A percentile compares a stretch with the other conserved stretches of the same genome.
Evolutionary conservation across 2,797 vertebrate species (phyloP).

Genomic region (Pantherophis alleghaniensis): DNA sequence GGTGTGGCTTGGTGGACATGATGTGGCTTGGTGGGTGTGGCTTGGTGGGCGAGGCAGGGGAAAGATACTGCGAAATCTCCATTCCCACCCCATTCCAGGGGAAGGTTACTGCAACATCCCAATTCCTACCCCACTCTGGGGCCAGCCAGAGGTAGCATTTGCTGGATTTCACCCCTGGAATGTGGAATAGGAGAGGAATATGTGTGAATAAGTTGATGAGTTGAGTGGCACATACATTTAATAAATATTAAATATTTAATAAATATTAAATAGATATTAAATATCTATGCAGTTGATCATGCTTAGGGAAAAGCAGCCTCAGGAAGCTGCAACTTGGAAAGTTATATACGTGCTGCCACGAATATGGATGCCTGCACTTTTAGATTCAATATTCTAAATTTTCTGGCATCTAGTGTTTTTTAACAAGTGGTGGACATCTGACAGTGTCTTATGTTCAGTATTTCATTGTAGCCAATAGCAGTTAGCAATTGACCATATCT

Average conservation of each 20-base stretch:
- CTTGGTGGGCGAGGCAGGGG: too few species aligned
- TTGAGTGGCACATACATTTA: neutral
- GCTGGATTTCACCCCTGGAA: neutral
- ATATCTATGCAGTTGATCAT: slow-evolving; percentile 46
- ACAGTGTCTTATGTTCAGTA: neutral
- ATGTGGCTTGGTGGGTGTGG: too few species aligned
- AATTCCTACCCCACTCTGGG: too few species aligned
- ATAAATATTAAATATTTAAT: neutral
- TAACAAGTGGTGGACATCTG: neutral
- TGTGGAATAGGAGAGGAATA: slow-evolving; percentile 19
- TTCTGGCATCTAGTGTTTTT: neutral
- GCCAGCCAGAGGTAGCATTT: too few species aligned
- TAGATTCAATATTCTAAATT: slow-evolving; percentile 29
- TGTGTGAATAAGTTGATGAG: slow-evolving; percentile 25
- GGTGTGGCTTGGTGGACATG: too few species aligned
- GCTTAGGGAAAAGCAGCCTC: slow-evolving; percentile 55
- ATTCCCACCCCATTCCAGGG: too few species aligned
- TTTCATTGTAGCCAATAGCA: neutral
- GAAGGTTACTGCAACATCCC: too few species aligned
- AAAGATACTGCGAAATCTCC: too few species aligned
- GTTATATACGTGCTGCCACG: slow-evolving; percentile 23
- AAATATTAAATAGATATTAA: neutral
- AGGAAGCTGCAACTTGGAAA: slow-evolving; percentile 49
- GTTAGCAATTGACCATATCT: neutral
- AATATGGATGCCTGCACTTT: slow-evolving; percentile 38